Base-by-base conservation (phyloP, 2,113 vertebrate species). In the Melierax canorus region DNA sequence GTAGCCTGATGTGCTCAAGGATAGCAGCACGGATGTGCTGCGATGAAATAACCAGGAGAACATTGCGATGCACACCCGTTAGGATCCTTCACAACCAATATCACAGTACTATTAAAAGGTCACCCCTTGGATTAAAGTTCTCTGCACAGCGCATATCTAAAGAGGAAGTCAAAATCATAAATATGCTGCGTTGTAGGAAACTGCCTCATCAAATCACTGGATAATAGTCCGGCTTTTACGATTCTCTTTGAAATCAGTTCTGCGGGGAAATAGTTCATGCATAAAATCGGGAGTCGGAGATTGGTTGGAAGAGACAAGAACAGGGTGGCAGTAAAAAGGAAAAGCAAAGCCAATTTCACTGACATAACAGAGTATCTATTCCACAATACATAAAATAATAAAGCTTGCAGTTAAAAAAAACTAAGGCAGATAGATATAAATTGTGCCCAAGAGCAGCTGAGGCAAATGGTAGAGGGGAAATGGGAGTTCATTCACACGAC, bases 401-500 rank as follows among this genome's bases (percentile, higher is more conserved):
- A 78, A 86, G 12, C 23, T 63, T 73, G 17, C 29, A 36, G 38
- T 67, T 39, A 12, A 74, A 68, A 78, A 75, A 75, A 77, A 53
- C 15, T 29, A 30, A 43, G 39, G 36, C 77, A 95, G 94, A 71
- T n/a, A 95, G 94, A 71, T n/a, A 36, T n/a, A 63, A 81, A 41
- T 71, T 36, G 22, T 71, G 36, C 27, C 41, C 30, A 81, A 74
- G 59, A 86, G 60, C 60, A 71, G 26, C 60, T 68, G 48, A 89
- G 64, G 41, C 27, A 86, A 80, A 66, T 1, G 1, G 21, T 56
- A 51, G 67, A 83, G 29, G 34, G 32, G 38, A 84, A 89, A 45
- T 20, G 9, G 23, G 76, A 92, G 12, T 51, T 81, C 27, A 29
- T 84, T 86, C 30, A 39, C 6, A 11, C 5, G 0, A 43, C 50